Base-by-base conservation (phyloP, 2,113 vertebrate species). In the Tiliqua scincoides region DNA sequence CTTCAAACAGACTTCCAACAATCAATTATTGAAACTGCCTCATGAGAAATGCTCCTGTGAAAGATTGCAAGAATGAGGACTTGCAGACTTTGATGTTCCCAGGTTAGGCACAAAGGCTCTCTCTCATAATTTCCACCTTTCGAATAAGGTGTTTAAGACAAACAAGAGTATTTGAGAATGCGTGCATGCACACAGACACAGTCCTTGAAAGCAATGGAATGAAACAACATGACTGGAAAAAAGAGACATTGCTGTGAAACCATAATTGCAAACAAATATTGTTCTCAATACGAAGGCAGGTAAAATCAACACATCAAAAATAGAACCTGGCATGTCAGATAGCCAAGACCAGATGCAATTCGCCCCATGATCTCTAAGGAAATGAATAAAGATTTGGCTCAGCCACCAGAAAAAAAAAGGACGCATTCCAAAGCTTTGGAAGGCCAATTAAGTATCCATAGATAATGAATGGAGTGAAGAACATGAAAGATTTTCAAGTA, bases 221-320 rank as follows among this genome's bases (percentile, higher is more conserved):
- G n/a, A 76, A 84, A 62, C n/a, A 59, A 6, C 54, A 2, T 18
- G 62, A 12, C 6, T 54, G 3, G 30, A 52, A 12, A 75, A 65
- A 75, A 35, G 12, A 52, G 65, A 35, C 1, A 18, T 59, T 37
- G 7, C 67, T 76, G 61, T 76, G 43, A 54, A 54, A 32, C 23
- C 27, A 68, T 14, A 23, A 48, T 37, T 85, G 23, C 62, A 85
- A 77, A 77, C 32, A 70, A 78, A 57, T n/a, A 43, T 37, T 59
- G 9, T 78, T 77, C 62, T 25, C 65, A 30, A 30, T 67, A 77
- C 32, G 40, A 68, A 85, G 52, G 57, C 73, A 77, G 83, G 62
- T 85, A 25, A 85, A 32, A 85, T 70, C 74, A 70, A 85, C 83
- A 68, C 32, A 85, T 78, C 40, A 85, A 78, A 85, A 85, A 85